Base-by-base conservation (phyloP, 2,797 vertebrate species). In the Coilia nasus region DNA sequence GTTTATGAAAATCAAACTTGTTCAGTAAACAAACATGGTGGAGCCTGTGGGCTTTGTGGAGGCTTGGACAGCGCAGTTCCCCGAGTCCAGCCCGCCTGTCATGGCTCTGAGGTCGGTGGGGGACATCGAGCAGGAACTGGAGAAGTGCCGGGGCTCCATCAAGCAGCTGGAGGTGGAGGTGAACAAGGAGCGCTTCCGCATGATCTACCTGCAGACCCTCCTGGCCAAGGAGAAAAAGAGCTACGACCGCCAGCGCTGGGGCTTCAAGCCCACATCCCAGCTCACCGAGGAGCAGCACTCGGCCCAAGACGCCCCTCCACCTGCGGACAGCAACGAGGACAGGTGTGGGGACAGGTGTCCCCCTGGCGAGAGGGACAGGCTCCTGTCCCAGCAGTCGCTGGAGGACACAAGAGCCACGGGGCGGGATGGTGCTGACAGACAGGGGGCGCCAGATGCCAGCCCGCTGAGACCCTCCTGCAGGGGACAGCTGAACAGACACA, bases 151-250 rank as follows among this genome's bases (percentile, higher is more conserved):
- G 91, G 96, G 96, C 0, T 98, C 97, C 82, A 99, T 99, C 87
- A 93, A 97, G 89, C 95, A 97, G 31, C 93, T 99, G 93, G 98
- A 99, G 94, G 96, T 97, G 93, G 98, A 99, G 94, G 97, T 99
- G 92, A 99, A 98, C 94, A 98, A 99, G 96, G 98, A 99, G 91
- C 97, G 98, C 84, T 99, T 99, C 92, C 97, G 98, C 80, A 99
- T 99, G 98, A 99, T 99, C 91, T 99, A 99, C 96, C 96, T 99
- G 93, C 98, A 99, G 95, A 99, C 98, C 14, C 96, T 99, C 87
- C 94, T 99, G 90, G 98, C 98, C 83, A 98, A 98, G 90, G 98
- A 99, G 93, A 96, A 96, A 84, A 98, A 99, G 93, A 98, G 98
- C 93, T 99, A 99, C 6, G 98, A 99, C 92, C 95, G 98, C 56